phyloP scores from a whole-genome alignment of 2,888 invertebrate species.

The Coelopa pilipes region DNA sequence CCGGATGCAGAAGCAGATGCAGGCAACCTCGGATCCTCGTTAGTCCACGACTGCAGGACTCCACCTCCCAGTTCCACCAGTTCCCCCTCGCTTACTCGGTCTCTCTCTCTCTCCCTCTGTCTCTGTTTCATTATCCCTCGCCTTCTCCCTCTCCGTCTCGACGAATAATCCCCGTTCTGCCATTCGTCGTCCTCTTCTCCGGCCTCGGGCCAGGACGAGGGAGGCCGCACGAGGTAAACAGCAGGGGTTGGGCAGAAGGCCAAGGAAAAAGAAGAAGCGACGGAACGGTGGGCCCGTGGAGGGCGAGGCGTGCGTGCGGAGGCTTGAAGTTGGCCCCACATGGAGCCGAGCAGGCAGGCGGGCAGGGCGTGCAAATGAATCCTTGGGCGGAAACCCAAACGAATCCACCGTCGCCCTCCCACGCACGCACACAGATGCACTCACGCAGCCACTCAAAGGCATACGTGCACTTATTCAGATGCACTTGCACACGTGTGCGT shows the following conservation, averaged over 20 bases:
- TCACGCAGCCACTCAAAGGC: neutral
- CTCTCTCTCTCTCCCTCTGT: too few relatives aligned
- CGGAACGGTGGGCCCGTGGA: too few relatives aligned
- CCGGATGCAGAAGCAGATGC: too few relatives aligned
- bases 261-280: too few relatives aligned
- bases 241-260: too few relatives aligned
- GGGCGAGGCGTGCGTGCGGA: neutral
- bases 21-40: too few relatives aligned
- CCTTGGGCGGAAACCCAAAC: conserved; percentile 40
- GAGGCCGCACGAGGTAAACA: conserved; percentile 13
- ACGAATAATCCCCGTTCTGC: too few relatives aligned
- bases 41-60: too few relatives aligned
- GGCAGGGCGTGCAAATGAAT: conserved; percentile 40
- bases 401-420: conserved; percentile 22
- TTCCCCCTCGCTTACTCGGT: too few relatives aligned
- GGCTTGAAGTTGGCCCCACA: conserved; percentile 20
- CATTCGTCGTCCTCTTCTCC: neutral
- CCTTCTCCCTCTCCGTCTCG: too few relatives aligned
- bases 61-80: too few relatives aligned
- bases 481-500: neutral
- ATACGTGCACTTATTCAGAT: neutral
- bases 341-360: neutral
- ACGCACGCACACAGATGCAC: conserved; percentile 15
- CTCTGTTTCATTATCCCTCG: too few relatives aligned
- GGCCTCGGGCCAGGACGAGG: conserved; percentile 24